These are phyloP conservation scores for Lutjanus campechanus DNA, from an alignment of 2,797 vertebrate genomes.

Conservation along the genomic window DNA sequence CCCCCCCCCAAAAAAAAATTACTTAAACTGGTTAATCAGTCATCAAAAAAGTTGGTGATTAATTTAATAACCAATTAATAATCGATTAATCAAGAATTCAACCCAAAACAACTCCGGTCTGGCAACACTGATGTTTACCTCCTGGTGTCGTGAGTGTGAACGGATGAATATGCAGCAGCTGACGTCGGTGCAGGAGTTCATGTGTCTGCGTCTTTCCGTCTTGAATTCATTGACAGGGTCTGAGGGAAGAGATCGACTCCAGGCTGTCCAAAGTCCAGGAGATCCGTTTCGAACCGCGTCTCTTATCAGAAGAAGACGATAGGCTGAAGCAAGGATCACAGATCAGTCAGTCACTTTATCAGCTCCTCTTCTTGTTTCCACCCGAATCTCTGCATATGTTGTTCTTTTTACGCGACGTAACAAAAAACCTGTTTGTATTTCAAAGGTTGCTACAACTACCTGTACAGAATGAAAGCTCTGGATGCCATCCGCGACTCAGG, in stretches of 20 bases:
- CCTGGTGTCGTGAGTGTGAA: not conserved
- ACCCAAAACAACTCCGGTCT: no score
- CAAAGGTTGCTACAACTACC: constrained; percentile 94
- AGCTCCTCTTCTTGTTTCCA: not conserved
- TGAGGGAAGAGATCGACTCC: constrained; percentile 94
- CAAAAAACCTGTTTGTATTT: constrained; percentile 11
- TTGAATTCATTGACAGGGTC: constrained; percentile 80
- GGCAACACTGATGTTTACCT: not conserved
- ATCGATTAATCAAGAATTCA: no score
- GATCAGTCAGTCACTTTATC: constrained; percentile 76
- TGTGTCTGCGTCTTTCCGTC: not conserved
- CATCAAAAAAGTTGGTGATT: no score
- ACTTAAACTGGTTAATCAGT: no score
- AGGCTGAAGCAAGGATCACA: constrained; percentile 87
- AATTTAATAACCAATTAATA: no score
- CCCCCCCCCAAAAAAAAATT: no score
- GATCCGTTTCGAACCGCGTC: constrained; percentile 93
- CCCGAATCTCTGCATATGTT: not conserved
- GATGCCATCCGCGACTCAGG: constrained; percentile 94
- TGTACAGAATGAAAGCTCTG: constrained; percentile 97
- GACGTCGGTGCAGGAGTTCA: not conserved
- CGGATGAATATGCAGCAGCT: not conserved
- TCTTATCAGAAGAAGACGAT: constrained; percentile 90
- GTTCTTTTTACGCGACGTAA: not conserved
- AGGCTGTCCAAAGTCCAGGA: constrained; percentile 93